phyloP scores from a whole-genome alignment of 2,113 vertebrate species.

The Cryptoleucopteryx plumbea region DNA sequence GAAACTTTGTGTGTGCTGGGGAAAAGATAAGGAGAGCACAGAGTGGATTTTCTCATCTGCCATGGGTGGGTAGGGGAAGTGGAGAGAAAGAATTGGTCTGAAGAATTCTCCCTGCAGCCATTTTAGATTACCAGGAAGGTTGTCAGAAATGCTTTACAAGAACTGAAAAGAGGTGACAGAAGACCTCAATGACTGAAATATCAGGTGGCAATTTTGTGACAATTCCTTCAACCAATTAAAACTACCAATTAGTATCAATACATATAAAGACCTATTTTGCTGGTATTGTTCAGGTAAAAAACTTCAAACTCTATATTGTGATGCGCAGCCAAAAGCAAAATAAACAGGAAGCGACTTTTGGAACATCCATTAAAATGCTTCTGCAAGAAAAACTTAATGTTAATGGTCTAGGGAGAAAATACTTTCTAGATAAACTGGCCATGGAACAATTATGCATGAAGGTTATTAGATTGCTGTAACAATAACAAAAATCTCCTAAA shows the following conservation, averaged over 20 bases:
- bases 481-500: not conserved
- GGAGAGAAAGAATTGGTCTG: not conserved
- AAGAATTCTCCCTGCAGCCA: not conserved
- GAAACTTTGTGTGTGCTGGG: not conserved
- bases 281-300: not conserved
- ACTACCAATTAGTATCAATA: not conserved
- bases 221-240: not conserved
- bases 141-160: not conserved
- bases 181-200: not conserved
- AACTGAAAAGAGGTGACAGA: not conserved
- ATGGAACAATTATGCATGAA: not conserved
- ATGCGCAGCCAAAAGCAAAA: not conserved
- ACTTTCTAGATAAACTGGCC: not conserved
- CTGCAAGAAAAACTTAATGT: not conserved
- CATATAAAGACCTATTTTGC: not conserved
- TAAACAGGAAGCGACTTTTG: not conserved
- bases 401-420: not conserved
- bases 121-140: not conserved
- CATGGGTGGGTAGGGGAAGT: not conserved
- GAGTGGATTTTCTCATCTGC: not conserved
- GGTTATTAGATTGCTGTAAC: not conserved
- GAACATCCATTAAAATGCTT: not conserved
- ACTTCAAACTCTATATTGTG: fast-evolving
- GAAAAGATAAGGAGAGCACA: not conserved
- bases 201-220: not conserved